phyloP scores from a whole-genome alignment of 2,797 vertebrate species.

The Poeciliopsis turneri region DNA sequence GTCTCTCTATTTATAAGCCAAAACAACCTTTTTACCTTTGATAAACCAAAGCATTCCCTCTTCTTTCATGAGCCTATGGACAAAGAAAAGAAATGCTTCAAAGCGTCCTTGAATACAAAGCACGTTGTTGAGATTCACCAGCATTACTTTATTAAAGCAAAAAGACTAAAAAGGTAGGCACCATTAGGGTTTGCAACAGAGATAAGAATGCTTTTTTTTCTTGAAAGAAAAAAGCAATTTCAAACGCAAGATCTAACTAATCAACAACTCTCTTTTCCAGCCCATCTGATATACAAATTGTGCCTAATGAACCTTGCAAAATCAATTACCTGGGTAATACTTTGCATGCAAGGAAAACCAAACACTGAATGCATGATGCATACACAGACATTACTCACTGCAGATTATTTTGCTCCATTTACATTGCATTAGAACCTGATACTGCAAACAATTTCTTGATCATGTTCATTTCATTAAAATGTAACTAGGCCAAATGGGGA shows the following conservation, averaged over 20 bases:
- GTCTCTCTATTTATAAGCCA: background rate
- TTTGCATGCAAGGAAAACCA: conserved; percentile 78
- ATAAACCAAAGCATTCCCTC: background rate
- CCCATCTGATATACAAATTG: conserved; percentile 84
- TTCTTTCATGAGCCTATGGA: conserved; percentile 10
- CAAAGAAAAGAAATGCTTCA: conserved; percentile 23
- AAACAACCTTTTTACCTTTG: conserved; percentile 3
- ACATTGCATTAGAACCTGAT: conserved; percentile 76
- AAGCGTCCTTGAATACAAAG: conserved; percentile 54
- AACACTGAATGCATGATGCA: conserved; percentile 77
- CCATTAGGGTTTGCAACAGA: conserved; percentile 53
- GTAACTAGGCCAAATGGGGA: conserved; percentile 69
- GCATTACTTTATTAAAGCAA: conserved; percentile 54
- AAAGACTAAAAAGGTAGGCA: conserved; percentile 45
- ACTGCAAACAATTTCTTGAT: conserved; percentile 73
- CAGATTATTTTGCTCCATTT: conserved; percentile 82
- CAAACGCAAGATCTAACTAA: conserved; percentile 79
- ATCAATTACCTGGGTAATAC: conserved; percentile 82
- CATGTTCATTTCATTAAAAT: conserved; percentile 77
- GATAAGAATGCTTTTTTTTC: conserved; percentile 53
- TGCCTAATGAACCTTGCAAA: conserved; percentile 81
- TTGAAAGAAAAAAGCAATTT: conserved; percentile 62
- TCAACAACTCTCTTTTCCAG: conserved; percentile 82
- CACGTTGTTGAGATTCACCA: conserved; percentile 53
- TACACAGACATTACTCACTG: conserved; percentile 79